A percentile compares a stretch with the other conserved stretches of the same genome.
These are phyloP conservation scores for Felis chaus DNA, from an alignment of 2,113 vertebrate species.

Conservation along the genomic window DNA sequence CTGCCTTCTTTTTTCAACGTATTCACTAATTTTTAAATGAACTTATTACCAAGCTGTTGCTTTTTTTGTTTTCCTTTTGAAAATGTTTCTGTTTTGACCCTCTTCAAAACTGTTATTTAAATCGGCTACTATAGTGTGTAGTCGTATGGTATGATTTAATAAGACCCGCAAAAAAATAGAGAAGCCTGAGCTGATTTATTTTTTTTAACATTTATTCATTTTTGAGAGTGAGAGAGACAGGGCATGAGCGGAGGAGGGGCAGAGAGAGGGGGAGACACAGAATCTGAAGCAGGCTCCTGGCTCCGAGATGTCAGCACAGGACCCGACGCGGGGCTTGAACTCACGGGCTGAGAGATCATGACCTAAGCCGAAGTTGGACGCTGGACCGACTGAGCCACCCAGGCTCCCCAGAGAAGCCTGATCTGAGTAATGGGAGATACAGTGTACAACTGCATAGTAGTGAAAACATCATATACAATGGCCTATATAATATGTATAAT, in stretches of 20 bases:
- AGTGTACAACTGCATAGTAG: not conserved
- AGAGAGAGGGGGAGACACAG: too few relatives aligned
- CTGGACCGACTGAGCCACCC: too few relatives aligned
- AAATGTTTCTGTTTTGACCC: not conserved
- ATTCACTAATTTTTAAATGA: not conserved
- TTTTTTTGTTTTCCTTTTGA: not conserved
- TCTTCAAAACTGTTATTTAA: not conserved
- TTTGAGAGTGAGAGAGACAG: too few relatives aligned
- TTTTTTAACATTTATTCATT: too few relatives aligned
- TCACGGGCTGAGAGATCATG: too few relatives aligned
- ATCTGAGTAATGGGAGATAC: not conserved
- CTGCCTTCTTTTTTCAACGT: not conserved
- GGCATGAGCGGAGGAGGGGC: too few relatives aligned
- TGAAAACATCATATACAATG: not conserved
- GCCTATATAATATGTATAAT: not conserved
- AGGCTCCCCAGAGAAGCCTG: not conserved
- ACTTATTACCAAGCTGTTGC: not conserved
- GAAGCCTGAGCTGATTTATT: not conserved
- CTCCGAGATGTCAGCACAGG: too few relatives aligned
- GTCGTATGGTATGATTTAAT: not conserved
- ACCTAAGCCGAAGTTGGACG: too few relatives aligned
- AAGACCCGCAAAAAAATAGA: not conserved
- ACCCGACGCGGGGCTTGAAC: fast-evolving
- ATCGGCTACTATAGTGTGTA: not conserved
- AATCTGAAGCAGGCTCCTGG: too few relatives aligned